A percentile compares a stretch with the other conserved stretches of the same genome.
phyloP scores from a whole-genome alignment of 2,113 vertebrate genomes.

The Passer montanus region DNA sequence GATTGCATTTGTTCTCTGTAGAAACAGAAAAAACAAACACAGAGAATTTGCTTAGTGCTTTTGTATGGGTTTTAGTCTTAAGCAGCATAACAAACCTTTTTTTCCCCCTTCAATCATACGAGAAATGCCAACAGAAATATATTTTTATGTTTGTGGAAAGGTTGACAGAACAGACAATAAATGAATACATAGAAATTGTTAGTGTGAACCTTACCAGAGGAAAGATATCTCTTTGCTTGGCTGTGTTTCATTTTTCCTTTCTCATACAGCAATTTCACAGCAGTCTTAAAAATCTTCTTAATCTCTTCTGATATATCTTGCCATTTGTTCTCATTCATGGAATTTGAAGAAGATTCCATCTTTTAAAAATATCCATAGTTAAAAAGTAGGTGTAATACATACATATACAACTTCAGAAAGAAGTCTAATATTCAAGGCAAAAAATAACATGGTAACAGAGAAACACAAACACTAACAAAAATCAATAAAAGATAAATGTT shows the following conservation, averaged over 20 bases:
- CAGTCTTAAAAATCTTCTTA: conserved; percentile 91
- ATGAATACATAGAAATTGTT: not conserved
- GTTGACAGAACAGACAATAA: not conserved
- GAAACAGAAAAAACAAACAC: not conserved
- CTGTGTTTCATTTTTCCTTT: conserved; percentile 92
- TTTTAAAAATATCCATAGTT: conserved; percentile 65
- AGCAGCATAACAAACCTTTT: not conserved
- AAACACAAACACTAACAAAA: not conserved
- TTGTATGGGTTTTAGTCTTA: not conserved
- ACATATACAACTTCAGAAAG: not conserved
- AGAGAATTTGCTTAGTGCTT: not conserved
- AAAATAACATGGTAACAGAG: not conserved
- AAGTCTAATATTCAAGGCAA: not conserved
- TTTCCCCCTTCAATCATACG: not conserved
- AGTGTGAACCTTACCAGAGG: conserved; percentile 83
- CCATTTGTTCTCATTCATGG: conserved; percentile 89
- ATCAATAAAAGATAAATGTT: not conserved
- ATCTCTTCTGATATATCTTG: conserved; percentile 93
- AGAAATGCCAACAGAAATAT: not conserved
- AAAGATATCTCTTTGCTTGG: conserved; percentile 95
- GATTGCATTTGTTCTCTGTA: not conserved
- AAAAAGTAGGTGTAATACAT: not conserved
- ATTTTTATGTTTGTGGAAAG: not conserved
- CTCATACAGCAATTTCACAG: conserved; percentile 90
- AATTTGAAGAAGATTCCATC: conserved; percentile 86